These are phyloP conservation scores for Bubo scandiacus DNA, from an alignment of 2,113 vertebrate species.

Conservation along the genomic window DNA sequence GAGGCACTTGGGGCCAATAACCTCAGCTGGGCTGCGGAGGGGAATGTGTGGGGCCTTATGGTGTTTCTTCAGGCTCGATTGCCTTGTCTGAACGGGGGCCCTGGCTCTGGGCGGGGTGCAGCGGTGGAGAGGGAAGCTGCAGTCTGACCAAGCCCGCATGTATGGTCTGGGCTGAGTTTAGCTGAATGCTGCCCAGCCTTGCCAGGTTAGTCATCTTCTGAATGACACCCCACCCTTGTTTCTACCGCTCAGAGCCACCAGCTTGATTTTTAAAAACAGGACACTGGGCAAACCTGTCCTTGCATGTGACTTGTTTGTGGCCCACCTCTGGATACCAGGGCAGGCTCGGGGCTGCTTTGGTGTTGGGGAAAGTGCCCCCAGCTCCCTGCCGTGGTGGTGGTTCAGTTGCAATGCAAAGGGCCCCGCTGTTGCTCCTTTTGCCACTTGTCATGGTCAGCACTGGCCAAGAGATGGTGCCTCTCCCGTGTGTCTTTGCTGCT, in stretches of 20 bases:
- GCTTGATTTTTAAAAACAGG: neutral
- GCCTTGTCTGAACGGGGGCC: neutral
- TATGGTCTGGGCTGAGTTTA: neutral
- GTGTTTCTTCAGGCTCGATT: neutral
- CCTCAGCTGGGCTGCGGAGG: neutral
- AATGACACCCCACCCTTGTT: neutral
- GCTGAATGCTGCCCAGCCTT: neutral
- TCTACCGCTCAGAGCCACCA: neutral
- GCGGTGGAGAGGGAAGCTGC: neutral
- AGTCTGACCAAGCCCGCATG: neutral
- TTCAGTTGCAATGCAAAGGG: neutral
- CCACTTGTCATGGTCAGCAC: conserved; percentile 32
- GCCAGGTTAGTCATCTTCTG: neutral
- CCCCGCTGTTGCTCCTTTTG: neutral
- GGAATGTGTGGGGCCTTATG: neutral
- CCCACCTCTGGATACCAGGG: too few relatives aligned
- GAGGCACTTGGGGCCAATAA: neutral
- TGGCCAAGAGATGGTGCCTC: conserved; percentile 54
- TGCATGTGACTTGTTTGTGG: rapidly evolving
- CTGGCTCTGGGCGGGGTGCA: neutral
- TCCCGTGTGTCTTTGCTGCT: neutral
- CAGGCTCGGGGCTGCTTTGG: neutral
- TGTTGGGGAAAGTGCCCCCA: neutral
- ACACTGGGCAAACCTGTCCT: neutral
- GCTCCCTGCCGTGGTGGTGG: neutral